These are phyloP conservation scores for Heliangelus exortis DNA, from an alignment of 2,797 vertebrate species.

Conservation along the genomic window DNA sequence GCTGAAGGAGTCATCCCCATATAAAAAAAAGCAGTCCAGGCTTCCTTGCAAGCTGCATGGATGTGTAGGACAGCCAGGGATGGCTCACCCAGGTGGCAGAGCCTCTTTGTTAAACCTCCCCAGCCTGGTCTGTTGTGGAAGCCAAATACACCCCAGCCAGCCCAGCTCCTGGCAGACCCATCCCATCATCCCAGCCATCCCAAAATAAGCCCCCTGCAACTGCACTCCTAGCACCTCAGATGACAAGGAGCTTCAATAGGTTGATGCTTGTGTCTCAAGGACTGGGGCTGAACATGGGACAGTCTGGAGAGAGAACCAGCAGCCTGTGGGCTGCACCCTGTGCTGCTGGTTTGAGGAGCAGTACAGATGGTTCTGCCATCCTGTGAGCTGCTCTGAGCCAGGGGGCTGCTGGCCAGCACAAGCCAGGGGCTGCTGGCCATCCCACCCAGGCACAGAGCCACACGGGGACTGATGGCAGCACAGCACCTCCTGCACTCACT, in stretches of 20 bases:
- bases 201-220: neutral
- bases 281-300: neutral
- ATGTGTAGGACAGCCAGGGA: neutral
- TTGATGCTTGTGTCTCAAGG: neutral
- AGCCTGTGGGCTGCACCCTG: neutral
- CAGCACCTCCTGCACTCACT: conserved; percentile 78
- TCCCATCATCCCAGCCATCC: neutral
- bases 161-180: neutral
- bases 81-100: neutral
- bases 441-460: neutral
- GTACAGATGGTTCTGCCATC: neutral
- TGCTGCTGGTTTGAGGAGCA: neutral
- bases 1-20: neutral
- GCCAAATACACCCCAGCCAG: fast-evolving
- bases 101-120: neutral
- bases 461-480: fast-evolving
- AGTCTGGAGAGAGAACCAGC: neutral
- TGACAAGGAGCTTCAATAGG: neutral
- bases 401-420: neutral
- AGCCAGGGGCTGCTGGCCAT: neutral
- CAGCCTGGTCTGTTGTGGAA: neutral
- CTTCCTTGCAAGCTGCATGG: fast-evolving
- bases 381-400: neutral
- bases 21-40: fast-evolving
- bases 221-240: neutral